Percentiles rank a stretch among this genome's conserved stretches.
Conservation (phyloP, 2,797 vertebrate genomes). For the Squalus acanthias region DNA sequence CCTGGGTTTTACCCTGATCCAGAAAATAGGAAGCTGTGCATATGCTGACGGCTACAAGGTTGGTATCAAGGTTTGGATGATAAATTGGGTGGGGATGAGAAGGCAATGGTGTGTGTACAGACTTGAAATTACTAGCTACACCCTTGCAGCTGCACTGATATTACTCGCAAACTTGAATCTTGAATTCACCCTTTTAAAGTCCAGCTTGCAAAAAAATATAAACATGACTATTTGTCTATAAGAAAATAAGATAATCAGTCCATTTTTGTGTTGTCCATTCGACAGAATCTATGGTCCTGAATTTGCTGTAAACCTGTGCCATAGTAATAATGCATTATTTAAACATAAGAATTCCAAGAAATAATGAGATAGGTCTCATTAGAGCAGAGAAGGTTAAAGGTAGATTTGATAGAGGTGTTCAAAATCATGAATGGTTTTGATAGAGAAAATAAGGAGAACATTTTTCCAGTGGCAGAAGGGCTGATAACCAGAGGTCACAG, state of each 20-base stretch:
- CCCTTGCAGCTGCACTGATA: not conserved
- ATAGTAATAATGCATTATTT: not conserved
- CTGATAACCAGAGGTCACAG: not conserved
- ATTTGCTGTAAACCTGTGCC: not conserved
- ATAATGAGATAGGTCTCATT: not conserved
- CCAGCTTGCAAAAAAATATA: not conserved
- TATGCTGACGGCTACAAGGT: not conserved
- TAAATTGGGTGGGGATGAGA: not conserved
- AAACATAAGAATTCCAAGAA: not conserved
- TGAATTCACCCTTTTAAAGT: not conserved
- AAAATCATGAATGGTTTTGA: not conserved
- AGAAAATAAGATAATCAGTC: not conserved
- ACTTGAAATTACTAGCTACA: not conserved
- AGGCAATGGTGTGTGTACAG: not conserved
- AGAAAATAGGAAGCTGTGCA: not conserved
- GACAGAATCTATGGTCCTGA: not conserved
- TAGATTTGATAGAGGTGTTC: not conserved
- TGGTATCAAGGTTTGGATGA: too few species aligned
- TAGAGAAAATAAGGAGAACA: not conserved
- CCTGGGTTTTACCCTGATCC: not conserved
- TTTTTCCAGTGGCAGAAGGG: not conserved
- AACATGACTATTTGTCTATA: not conserved
- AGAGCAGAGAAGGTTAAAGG: not conserved
- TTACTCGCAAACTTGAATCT: not conserved
- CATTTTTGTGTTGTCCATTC: not conserved